Evolutionary conservation across 2,888 invertebrate genomes (phyloP).

Genomic region (Copidosoma aretas): DNA sequence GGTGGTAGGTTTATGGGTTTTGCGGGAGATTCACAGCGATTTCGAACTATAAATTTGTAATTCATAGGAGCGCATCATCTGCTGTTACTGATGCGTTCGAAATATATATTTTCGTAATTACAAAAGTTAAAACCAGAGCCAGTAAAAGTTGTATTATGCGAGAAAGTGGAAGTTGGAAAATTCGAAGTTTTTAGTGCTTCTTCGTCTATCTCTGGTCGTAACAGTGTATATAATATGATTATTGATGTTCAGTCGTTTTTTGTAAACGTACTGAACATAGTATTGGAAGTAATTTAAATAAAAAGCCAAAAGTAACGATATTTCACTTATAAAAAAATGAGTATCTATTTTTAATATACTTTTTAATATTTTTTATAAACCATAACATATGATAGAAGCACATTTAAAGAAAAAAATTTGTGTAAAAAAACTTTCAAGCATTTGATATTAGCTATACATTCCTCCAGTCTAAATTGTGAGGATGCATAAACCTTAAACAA

Average conservation of each 20-base stretch:
- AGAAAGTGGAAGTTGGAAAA: background rate
- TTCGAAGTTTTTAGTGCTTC: background rate
- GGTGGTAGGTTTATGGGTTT: background rate
- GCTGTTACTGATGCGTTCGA: no score
- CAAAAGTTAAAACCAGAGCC: no score
- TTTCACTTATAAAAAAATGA: conserved; percentile 20
- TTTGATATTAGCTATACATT: background rate
- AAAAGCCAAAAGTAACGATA: conserved; percentile 32
- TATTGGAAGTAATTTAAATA: conserved; percentile 9
- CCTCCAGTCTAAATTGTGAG: no score
- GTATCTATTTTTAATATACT: conserved; percentile 28
- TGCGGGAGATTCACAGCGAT: no score
- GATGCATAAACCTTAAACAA: no score
- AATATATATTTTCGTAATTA: no score
- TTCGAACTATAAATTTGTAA: no score
- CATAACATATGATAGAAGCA: background rate
- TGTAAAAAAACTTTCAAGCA: background rate
- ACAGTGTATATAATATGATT: background rate
- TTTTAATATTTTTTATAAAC: no score
- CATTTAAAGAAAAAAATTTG: background rate
- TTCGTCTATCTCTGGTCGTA: conserved; percentile 20
- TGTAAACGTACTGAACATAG: background rate
- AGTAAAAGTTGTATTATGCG: no score
- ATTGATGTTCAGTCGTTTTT: background rate
- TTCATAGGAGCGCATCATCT: no score